Evolutionary conservation across 2,113 vertebrate genomes (phyloP).

Genomic region (Stictonetta naevosa): DNA sequence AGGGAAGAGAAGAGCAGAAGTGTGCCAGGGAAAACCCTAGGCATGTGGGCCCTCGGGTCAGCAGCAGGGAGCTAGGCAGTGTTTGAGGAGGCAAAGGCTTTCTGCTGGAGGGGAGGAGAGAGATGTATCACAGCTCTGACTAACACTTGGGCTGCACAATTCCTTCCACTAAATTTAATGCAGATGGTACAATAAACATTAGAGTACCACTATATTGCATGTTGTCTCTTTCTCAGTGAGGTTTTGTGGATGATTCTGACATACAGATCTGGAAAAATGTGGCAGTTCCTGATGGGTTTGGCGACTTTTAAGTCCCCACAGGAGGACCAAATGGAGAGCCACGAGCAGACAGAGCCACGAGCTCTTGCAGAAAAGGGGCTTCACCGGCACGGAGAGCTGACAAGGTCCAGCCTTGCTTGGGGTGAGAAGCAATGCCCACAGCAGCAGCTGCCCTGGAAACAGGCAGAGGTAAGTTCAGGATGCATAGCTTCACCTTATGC

Average conservation of each 20-base stretch:
- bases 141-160: slow-evolving; percentile 51
- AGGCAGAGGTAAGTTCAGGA: neutral
- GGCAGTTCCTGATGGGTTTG: neutral
- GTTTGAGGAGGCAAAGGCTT: neutral
- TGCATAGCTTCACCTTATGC: neutral
- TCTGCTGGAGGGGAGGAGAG: neutral
- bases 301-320: neutral
- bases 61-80: neutral
- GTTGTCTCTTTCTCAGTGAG: slow-evolving; percentile 60
- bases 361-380: neutral
- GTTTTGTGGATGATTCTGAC: slow-evolving; percentile 64
- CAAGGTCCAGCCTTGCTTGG: neutral
- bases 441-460: neutral
- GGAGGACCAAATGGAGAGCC: neutral
- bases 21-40: neutral
- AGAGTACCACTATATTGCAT: slow-evolving; percentile 45
- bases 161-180: slow-evolving; percentile 60
- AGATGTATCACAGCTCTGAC: neutral
- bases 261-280: neutral
- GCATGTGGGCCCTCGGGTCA: rapidly evolving
- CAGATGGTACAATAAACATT: slow-evolving; percentile 53
- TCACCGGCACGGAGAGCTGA: rapidly evolving
- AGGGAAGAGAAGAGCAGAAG: neutral
- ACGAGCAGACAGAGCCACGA: neutral
- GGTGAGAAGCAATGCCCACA: neutral